Conservation (phyloP, 2,797 vertebrate genomes). For the Tangara arthus region DNA sequence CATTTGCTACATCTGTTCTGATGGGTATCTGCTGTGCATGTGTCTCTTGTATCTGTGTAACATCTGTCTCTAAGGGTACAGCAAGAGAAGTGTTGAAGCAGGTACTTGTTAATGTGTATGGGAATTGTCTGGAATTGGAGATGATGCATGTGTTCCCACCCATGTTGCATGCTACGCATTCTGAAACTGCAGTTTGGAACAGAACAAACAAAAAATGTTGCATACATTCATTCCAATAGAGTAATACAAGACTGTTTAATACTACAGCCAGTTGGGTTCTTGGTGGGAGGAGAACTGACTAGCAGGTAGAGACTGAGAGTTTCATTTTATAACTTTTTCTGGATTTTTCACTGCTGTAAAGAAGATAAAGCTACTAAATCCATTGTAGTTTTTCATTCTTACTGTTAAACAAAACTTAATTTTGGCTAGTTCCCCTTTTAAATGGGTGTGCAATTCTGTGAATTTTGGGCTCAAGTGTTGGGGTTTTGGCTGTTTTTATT, state of each 20-base stretch:
- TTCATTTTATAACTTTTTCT: not conserved
- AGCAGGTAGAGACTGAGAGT: not conserved
- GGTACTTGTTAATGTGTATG: not conserved
- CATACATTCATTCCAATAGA: not conserved
- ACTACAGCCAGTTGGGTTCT: not conserved
- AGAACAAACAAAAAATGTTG: fast-evolving
- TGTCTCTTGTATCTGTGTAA: not conserved
- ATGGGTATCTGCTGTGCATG: fast-evolving
- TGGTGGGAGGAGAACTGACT: not conserved
- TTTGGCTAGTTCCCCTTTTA: not conserved
- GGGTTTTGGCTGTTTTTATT: not conserved
- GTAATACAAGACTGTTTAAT: not conserved
- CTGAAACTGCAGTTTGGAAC: not conserved
- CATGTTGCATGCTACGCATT: fast-evolving
- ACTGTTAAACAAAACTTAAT: not conserved
- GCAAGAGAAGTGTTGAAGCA: not conserved
- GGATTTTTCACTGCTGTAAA: not conserved
- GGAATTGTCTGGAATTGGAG: not conserved
- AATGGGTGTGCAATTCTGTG: not conserved
- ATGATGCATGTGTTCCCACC: fast-evolving
- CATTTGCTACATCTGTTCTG: fast-evolving
- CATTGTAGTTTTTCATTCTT: not conserved
- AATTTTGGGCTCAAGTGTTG: not conserved
- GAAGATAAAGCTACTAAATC: not conserved
- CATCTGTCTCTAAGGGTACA: not conserved